These are phyloP conservation scores for human (Homo sapiens) DNA, from an alignment of 2,113 vertebrate species.

Conservation along the genomic window GRCh38 chr14:33717501-33718000, in stretches of 20 bases:
- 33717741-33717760: neutral
- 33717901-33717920: constrained; percentile 39
- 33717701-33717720: constrained; percentile 36
- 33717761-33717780: constrained; percentile 47
- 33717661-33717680: constrained; percentile 44
- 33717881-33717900: constrained; percentile 11
- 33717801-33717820: constrained; percentile 58
- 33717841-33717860: constrained; percentile 54
- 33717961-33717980: constrained; percentile 21
- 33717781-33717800: constrained; percentile 53
- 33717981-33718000: constrained; percentile 5
- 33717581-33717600: neutral
- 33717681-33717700: constrained; percentile 46
- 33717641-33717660: neutral
- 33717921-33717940: constrained; percentile 11
- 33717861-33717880: constrained; percentile 49
- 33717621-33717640: neutral
- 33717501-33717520: neutral
- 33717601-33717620: neutral
- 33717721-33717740: constrained; percentile 21
- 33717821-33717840: constrained; percentile 72
- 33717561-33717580: neutral
- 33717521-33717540: neutral
- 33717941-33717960: neutral
- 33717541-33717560: constrained; percentile 16